Conservation (phyloP, 1,140 invertebrate genomes). For the Brachionus rubens region DNA sequence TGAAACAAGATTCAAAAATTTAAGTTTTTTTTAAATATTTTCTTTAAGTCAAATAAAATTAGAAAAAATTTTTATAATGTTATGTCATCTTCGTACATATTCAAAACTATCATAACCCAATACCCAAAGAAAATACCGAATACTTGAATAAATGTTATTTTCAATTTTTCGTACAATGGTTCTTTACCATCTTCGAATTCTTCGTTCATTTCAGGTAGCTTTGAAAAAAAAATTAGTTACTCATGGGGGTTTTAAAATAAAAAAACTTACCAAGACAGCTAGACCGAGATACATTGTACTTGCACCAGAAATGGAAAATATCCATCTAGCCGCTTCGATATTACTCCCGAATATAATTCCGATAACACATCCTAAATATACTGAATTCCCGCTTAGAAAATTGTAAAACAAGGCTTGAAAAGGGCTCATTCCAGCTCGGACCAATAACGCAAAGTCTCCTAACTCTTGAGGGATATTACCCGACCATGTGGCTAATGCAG, state of each 20-base stretch:
- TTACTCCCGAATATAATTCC: constrained; percentile 62
- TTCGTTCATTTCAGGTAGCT: constrained; percentile 46
- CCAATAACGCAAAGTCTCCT: constrained; percentile 71
- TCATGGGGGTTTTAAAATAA: not conserved
- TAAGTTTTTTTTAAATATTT: not conserved
- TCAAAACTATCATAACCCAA: constrained; percentile 28
- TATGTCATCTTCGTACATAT: constrained; percentile 44
- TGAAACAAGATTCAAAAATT: not conserved
- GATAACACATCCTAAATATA: constrained; percentile 67
- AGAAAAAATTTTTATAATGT: not conserved
- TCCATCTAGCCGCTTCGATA: constrained; percentile 56
- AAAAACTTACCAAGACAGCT: constrained; percentile 68
- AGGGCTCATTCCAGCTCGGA: constrained; percentile 69
- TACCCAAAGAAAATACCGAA: constrained; percentile 12
- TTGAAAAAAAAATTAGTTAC: not conserved
- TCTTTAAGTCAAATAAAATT: too few species aligned
- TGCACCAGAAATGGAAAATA: constrained; percentile 66
- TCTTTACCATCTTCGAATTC: constrained; percentile 39
- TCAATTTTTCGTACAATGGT: constrained; percentile 31
- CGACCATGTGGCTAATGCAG: constrained; percentile 69
- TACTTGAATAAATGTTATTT: constrained; percentile 46
- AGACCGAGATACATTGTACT: constrained; percentile 69
- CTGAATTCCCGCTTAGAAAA: constrained; percentile 68
- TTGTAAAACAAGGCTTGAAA: constrained; percentile 69
- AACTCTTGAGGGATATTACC: constrained; percentile 72